phyloP scores from a whole-genome alignment of 1,140 invertebrate genomes.

The Lordiphosa mommai region DNA sequence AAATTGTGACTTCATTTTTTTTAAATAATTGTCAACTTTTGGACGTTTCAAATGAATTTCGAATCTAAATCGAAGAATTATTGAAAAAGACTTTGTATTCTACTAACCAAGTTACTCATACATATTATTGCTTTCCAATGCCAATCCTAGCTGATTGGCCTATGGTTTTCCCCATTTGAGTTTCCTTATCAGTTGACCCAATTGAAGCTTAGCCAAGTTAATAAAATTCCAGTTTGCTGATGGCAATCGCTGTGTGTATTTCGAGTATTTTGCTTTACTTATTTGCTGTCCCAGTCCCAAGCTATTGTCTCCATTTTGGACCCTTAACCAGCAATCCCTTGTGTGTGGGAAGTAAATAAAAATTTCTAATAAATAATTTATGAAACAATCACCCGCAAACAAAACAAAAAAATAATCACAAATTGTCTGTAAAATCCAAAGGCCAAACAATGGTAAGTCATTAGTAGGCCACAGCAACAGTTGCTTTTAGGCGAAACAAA shows the following conservation, averaged over 20 bases:
- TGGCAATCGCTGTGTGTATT: not conserved
- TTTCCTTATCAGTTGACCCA: constrained; percentile 3
- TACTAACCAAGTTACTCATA: no score
- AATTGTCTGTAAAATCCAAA: constrained; percentile 68
- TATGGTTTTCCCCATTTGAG: not conserved
- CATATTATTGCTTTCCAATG: no score
- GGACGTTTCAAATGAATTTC: no score
- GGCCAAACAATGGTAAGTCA: constrained; percentile 57
- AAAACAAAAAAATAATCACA: constrained; percentile 36
- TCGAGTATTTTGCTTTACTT: not conserved
- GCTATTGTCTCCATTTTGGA: not conserved
- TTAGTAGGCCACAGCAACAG: constrained; percentile 43
- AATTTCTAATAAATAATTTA: constrained; percentile 67
- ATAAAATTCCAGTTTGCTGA: not conserved
- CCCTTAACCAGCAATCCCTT: constrained; percentile 14
- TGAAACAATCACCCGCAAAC: constrained; percentile 53
- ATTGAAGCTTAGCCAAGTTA: not conserved
- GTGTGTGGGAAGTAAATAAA: constrained; percentile 27
- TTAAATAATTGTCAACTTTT: no score
- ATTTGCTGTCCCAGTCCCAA: not conserved
- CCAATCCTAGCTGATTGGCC: no score
- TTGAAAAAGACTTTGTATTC: no score
- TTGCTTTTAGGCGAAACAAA: constrained; percentile 31
- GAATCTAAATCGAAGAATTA: no score
- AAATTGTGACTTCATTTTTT: no score